phyloP scores from a whole-genome alignment of 2,113 vertebrate genomes.

The Scomber scombrus region DNA sequence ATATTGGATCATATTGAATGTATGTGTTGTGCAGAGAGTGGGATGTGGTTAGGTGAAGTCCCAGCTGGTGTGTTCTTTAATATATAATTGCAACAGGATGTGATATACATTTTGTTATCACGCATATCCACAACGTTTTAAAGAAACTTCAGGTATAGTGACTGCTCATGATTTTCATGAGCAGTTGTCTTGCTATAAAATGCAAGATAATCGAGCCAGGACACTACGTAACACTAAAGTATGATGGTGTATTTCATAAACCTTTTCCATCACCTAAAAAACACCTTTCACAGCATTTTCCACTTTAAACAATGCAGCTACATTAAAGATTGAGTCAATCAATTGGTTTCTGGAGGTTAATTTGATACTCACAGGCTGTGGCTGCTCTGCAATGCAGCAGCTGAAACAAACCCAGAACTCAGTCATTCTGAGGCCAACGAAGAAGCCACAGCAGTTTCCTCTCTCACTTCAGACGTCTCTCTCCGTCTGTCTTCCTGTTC shows the following conservation, averaged over 20 bases:
- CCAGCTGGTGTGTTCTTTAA: neutral
- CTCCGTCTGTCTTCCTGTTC: conserved; percentile 79
- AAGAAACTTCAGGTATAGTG: neutral
- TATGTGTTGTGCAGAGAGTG: neutral
- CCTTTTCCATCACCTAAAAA: neutral
- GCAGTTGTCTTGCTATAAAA: neutral
- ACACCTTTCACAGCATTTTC: neutral
- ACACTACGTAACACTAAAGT: neutral
- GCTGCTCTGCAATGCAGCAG: conserved; percentile 90
- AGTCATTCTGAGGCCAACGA: conserved; percentile 86
- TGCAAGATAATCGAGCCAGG: neutral
- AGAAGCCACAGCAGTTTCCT: conserved; percentile 81
- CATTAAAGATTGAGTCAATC: conserved; percentile 6
- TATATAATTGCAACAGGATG: neutral
- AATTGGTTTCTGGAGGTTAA: neutral
- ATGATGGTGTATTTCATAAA: neutral
- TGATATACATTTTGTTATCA: neutral
- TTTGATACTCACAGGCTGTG: conserved; percentile 88
- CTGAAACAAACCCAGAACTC: conserved; percentile 90
- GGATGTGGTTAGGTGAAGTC: neutral
- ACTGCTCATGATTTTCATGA: neutral
- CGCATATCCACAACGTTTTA: neutral
- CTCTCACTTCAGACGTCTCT: conserved; percentile 64
- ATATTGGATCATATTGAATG: neutral
- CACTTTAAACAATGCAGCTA: neutral